Evolutionary conservation across 2,888 invertebrate species (phyloP).

Genomic region (Sarcophaga rosellei): DNA sequence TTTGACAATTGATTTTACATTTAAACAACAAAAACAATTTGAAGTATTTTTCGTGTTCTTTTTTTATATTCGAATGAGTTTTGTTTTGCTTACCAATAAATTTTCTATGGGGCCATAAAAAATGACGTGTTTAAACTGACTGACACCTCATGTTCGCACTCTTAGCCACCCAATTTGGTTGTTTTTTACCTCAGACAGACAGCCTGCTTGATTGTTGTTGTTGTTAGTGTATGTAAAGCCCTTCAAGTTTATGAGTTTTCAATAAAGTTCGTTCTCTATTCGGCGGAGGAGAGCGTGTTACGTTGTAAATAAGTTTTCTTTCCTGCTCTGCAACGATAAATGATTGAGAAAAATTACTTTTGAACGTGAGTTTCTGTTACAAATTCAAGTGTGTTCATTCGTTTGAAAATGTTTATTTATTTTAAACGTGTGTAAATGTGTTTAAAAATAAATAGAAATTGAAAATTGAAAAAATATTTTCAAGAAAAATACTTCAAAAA

Average conservation of each 20-base stretch:
- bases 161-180: neutral
- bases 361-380: slow-evolving; percentile 50
- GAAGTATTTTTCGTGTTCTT: no score
- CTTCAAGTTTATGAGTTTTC: slow-evolving; percentile 46
- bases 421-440: neutral
- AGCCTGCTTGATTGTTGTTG: no score
- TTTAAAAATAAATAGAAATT: slow-evolving; percentile 29
- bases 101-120: neutral
- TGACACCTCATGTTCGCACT: slow-evolving; percentile 4
- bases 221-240: slow-evolving; percentile 22
- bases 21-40: no score
- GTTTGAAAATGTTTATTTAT: slow-evolving; percentile 50
- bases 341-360: slow-evolving; percentile 42
- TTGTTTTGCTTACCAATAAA: neutral
- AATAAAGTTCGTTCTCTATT: slow-evolving; percentile 38
- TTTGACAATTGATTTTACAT: no score
- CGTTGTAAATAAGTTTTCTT: neutral
- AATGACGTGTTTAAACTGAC: neutral
- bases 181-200: neutral
- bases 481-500: slow-evolving; percentile 30
- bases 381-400: neutral
- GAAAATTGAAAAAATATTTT: slow-evolving; percentile 1
- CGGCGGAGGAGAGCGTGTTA: neutral
- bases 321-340: neutral
- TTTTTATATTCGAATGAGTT: no score